Conservation (phyloP, 92 coral and sea anemone species). For the Heliopora coerulea region DNA sequence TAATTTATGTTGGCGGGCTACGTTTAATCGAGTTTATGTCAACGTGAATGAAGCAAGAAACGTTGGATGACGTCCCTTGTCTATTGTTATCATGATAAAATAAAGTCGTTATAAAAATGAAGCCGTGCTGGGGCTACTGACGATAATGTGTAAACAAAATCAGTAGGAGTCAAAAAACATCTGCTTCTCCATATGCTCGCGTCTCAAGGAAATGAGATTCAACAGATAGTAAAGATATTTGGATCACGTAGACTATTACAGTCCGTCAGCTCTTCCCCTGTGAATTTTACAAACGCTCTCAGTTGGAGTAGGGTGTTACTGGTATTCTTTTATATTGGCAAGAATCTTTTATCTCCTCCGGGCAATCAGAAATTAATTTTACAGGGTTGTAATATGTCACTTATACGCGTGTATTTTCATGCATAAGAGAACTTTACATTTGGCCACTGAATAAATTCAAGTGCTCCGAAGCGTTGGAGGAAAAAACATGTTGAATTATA, state of each 20-base stretch:
- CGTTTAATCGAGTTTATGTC: too few species aligned
- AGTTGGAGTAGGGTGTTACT: too few species aligned
- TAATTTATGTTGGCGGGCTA: too few species aligned
- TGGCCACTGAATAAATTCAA: slow-evolving; percentile 31
- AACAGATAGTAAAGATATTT: too few species aligned
- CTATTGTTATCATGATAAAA: not conserved
- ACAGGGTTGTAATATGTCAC: too few species aligned
- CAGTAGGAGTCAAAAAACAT: not conserved
- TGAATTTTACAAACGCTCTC: too few species aligned
- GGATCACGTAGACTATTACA: too few species aligned
- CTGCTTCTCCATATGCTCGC: not conserved
- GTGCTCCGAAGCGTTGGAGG: not conserved
- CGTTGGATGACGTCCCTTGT: not conserved
- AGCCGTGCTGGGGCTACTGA: not conserved
- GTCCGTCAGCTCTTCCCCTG: too few species aligned
- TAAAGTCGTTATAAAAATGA: not conserved
- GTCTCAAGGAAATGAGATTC: not conserved
- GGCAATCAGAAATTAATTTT: too few species aligned
- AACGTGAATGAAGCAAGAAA: not conserved
- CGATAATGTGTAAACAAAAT: not conserved
- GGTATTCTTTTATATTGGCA: too few species aligned
- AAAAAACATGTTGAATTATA: not conserved
- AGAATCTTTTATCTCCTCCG: too few species aligned
- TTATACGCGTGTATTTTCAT: not conserved
- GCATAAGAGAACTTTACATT: slow-evolving; percentile 13